Evolutionary conservation across 2,797 vertebrate species (phyloP), one percentile per base, ranked within the genome.

Genomic region (Phylloscopus collybita): DNA sequence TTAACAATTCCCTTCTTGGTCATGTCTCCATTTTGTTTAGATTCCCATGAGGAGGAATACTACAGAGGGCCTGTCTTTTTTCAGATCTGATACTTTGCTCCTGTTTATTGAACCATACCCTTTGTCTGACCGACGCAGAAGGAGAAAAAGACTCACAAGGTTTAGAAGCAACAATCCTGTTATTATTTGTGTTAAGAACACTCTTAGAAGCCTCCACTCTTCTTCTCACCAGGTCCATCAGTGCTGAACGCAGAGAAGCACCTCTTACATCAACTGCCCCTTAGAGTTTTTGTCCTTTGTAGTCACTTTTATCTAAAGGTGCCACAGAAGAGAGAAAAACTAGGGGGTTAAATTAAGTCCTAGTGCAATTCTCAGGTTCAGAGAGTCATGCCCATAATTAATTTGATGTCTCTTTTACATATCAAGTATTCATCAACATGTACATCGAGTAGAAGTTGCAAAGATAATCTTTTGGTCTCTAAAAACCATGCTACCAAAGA

Each of bases 291-390:
- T 64, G 19, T 66, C 26, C 19, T 67, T 80, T 79, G 30, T n/a
- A 86, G 34, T 10, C 6, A 27, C 12, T 6, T 80, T 59, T 75
- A 65, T 44, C 50, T 65, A 75, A 86, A 66, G 2, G 14, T 91
- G 12, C 1, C 0, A 0, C 4, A 62, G 44, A 80, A 86, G 5
- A 75, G 16, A 16, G 26, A 56, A 75, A 80, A 76, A n/a, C 4
- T 32, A 38, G 16, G 44, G 15, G 4, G 6, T 73, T 81, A 86
- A 79, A 75, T 49, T n/a, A 73, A 85, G 50, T 84, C 32, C 49
- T 53, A 60, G 16, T 30, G 19, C 8, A 60, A 82, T 73, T 74
- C 26, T 65, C 27, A 81, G 34, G 20, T 59, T 78, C 32, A 19
- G 3, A 23, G 54, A 49, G 25, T 59, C 17, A 21, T 26, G 3